phyloP scores from a whole-genome alignment of 2,113 vertebrate species.

The Solea solea region DNA sequence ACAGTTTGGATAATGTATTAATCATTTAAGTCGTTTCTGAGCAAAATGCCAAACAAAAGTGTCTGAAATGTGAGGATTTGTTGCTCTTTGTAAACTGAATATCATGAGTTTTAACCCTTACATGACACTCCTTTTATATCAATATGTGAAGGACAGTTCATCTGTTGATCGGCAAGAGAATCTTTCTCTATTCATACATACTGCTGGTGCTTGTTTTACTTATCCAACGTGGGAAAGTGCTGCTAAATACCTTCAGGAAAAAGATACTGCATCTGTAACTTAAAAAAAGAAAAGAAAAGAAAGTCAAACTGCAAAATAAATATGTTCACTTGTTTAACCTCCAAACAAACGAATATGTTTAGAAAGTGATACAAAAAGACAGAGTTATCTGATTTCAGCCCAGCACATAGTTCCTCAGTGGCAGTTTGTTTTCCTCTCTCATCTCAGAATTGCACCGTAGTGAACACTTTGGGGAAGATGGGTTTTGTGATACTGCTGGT shows the following conservation, averaged over 20 bases:
- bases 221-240: not conserved
- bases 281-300: not conserved
- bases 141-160: too few relatives aligned
- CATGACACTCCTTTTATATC: too few relatives aligned
- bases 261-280: not conserved
- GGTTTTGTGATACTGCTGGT: constrained; percentile 58
- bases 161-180: too few relatives aligned
- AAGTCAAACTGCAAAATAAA: constrained; percentile 21
- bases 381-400: constrained; percentile 50
- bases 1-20: not conserved
- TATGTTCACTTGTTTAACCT: constrained; percentile 56
- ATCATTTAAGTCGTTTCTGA: not conserved
- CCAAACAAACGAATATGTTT: constrained; percentile 37
- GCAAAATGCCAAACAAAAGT: not conserved
- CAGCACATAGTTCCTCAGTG: constrained; percentile 32
- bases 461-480: constrained; percentile 63
- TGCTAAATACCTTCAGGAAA: constrained; percentile 7
- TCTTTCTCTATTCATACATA: too few relatives aligned
- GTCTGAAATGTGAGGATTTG: too few relatives aligned
- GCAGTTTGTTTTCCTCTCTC: constrained; percentile 59
- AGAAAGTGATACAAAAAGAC: constrained; percentile 45
- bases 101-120: too few relatives aligned
- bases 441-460: constrained; percentile 52
- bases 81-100: too few relatives aligned
- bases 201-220: not conserved